Evolutionary conservation across 2,888 invertebrate genomes (phyloP), one percentile per base, ranked within the genome.

Genomic region (Pheosia tremula): DNA sequence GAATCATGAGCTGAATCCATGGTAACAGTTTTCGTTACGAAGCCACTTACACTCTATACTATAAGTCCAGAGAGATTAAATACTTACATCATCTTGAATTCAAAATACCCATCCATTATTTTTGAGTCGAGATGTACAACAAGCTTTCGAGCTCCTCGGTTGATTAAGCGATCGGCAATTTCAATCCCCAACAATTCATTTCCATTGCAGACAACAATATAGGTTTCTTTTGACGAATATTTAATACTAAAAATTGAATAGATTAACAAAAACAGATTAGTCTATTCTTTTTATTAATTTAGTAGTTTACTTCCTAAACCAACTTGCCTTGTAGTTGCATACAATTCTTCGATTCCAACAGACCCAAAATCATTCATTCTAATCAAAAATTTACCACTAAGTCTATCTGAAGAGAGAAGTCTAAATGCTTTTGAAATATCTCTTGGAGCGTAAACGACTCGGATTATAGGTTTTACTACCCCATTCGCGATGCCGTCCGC

Each of bases 391-490:
- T 79, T 72, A 0, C 82, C 82, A n/a, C 64, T 68, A 77, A 97
- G 97, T 81, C 96, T 96, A 53, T 97, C 95, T 3, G 89, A 83
- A 0, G 94, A 90, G 90, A 95, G 91, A 4, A 89, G 90, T 64
- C 69, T 91, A 79, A 96, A 97, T 0, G 97, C 97, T 61, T 93
- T 89, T 79, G 96, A 96, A 0, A 96, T 83, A 74, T 96, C 94
- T 64, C 95, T 89, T 41, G 88, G 90, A 3, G 90, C 81, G 77
- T 96, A 97, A 1, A 96, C 89, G 0, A 95, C 95, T n/a, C 95
- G 88, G 3, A 89, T 88, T 0, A 97, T 87, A 0, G 97, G 97
- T 72, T 94, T 94, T 0, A 98, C 95, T 5, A 94, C 94, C 4
- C 96, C 97, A 24, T 78, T 88, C 43, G 90, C 82, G 39, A 97